Base-by-base conservation (phyloP, 2,888 invertebrate genomes). In the Andrena dorsata region DNA sequence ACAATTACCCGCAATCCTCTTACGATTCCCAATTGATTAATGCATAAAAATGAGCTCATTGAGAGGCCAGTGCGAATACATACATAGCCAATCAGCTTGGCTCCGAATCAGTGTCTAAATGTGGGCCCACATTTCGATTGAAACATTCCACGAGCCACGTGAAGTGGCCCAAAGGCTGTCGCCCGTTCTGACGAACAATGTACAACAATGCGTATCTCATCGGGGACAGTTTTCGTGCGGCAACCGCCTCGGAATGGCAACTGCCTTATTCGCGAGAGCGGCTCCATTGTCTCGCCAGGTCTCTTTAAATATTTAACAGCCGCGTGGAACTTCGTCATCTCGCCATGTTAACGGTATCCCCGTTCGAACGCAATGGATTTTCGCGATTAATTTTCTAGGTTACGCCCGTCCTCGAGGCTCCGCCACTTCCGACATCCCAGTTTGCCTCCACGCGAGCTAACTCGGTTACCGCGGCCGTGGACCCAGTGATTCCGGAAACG, bases 291-390 rank as follows among this genome's bases (percentile, higher is more conserved):
- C 76, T 86, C 81, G 64, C 76, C 71, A 87, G 81, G 89, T 89
- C 89, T 92, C 87, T 92, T 93, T 93, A 92, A 93, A 93, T 93
- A 93, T 93, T 93, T 90, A 93, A 92, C 92, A 91, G 90, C 78
- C 87, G 80, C 83, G 83, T 70, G 84, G 83, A 76, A 82, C 83
- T 80, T 86, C 77, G 87, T 90, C 87, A 83, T 87, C 71, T 88
- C 82, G 66, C 68, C 66, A 63, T 63, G 73, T 86, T 90, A 90
- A 91, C 91, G 91, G 90, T 90, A 84, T 76, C 28, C 64, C 35
- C 30, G 56, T 23, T 20, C 71, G 64, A 58, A 68, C 56, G 56
- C 35, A 56, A 41, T 70, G 64, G 70, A 83, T 82, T 87, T 88
- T 83, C 61, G 74, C 76, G 83, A 88, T 87, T 87, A 80, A 86